Base-by-base conservation (phyloP, 2,113 vertebrate species). In the Trogon surrucura region DNA sequence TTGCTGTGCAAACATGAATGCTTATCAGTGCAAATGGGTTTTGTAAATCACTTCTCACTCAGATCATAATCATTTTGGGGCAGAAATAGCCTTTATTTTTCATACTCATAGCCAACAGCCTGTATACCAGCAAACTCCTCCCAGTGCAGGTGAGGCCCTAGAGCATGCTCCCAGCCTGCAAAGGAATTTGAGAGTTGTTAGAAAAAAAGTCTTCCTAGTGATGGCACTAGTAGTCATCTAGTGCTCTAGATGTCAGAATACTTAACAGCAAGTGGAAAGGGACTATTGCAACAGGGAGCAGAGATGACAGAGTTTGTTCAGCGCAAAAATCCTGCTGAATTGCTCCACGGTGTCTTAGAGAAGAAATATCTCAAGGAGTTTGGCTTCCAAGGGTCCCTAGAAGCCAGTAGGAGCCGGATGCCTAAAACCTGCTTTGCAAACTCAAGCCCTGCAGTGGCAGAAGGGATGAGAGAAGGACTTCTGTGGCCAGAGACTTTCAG, bases 11-110 rank as follows among this genome's bases (percentile, higher is more conserved):
- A 95, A 73, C 11, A 69, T 4, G 17, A 32, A 66, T 73, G 41
- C 17, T 91, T 36, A 51, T 50, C 47, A 32, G 17, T 38, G 74
- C 72, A 65, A 51, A 54, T 19, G 41, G 13, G 19, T 45, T 82
- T 80, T 54, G 16, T 18, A 66, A 70, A 88, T 27, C 27, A 61
- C 15, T 10, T 77, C 36, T 80, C 34, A 53, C n/a, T 60, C 36
- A 22, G 32, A 56, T 17, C 13, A 21, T 34, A 34, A 54, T 21
- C 0, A 0, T 82, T 77, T 62, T 1, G 20, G 51, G 58, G 26
- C 30, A 85, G 58, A 90, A 90, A 61, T 16, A 91, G 12, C 8
- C 36, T 69, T 0, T 36, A 21, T 53, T 77, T 85, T 72, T 41
- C 48, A 29, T 41, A 36, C 10, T 10, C 14, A 17, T 13, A 62